A percentile compares a stretch with the other conserved stretches of the same genome.
These are phyloP conservation scores for Drosophila virilis DNA, from an alignment of 1,140 invertebrate species.

Conservation along the genomic window DNA sequence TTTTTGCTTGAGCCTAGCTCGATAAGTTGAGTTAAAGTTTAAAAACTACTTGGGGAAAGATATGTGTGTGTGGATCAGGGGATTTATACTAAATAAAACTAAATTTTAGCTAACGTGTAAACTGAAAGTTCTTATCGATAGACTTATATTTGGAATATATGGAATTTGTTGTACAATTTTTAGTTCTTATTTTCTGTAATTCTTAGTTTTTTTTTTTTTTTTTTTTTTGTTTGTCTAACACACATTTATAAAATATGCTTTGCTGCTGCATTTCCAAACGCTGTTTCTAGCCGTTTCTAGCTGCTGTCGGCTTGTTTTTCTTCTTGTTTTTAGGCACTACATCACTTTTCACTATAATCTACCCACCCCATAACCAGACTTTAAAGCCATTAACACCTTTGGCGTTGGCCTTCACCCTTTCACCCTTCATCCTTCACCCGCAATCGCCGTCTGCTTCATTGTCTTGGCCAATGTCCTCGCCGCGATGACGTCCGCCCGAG, in stretches of 20 bases:
- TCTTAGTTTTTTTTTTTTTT: background rate
- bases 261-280: constrained; percentile 16
- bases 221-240: constrained; percentile 29
- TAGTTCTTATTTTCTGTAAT: background rate
- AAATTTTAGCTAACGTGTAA: constrained; percentile 42
- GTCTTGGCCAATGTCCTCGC: constrained; percentile 23
- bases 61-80: constrained; percentile 48
- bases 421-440: constrained; percentile 29
- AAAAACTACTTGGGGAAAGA: constrained; percentile 51
- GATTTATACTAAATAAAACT: background rate
- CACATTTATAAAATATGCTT: constrained; percentile 78
- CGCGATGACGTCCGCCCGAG: constrained; percentile 14
- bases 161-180: constrained; percentile 2
- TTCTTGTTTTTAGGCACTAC: constrained; percentile 65
- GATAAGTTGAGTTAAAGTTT: constrained; percentile 40
- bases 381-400: background rate
- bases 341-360: constrained; percentile 55
- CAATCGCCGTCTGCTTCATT: background rate
- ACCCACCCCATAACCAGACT: constrained; percentile 16
- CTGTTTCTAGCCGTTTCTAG: constrained; percentile 4
- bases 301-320: background rate
- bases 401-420: constrained; percentile 22
- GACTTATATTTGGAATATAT: constrained; percentile 19
- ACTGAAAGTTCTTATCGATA: constrained; percentile 57
- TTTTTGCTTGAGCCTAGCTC: constrained; percentile 34